Evolutionary conservation across 2,888 invertebrate species (phyloP).

Genomic region (Philereme vetulata): DNA sequence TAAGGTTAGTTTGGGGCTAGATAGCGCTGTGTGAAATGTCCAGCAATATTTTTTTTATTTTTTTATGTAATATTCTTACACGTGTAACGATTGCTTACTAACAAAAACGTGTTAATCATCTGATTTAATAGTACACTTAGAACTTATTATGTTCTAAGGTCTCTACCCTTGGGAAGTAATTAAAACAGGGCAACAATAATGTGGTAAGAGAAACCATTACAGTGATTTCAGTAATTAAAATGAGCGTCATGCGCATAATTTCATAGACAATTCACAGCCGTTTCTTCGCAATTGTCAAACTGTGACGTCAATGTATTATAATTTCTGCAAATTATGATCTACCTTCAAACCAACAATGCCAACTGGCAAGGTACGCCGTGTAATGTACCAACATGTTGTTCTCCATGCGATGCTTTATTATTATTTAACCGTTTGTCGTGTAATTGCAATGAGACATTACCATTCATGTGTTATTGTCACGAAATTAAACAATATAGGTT

Average conservation of each 20-base stretch:
- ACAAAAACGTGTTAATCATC: neutral
- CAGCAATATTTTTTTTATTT: too few species aligned
- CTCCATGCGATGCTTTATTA: slow-evolving; percentile 5
- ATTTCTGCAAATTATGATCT: slow-evolving; percentile 22
- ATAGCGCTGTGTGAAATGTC: too few species aligned
- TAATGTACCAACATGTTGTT: slow-evolving; percentile 20
- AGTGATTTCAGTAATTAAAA: slow-evolving; percentile 22
- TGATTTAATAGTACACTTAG: neutral
- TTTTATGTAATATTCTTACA: slow-evolving; percentile 2
- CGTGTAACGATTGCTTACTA: slow-evolving; percentile 7
- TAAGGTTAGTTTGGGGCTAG: too few species aligned
- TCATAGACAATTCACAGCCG: slow-evolving; percentile 17
- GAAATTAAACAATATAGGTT: neutral
- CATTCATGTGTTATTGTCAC: neutral
- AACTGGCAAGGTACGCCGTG: slow-evolving; percentile 16
- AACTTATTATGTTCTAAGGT: slow-evolving; percentile 13
- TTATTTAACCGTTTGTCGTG: slow-evolving; percentile 9
- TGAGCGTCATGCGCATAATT: slow-evolving; percentile 23
- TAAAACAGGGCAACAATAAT: slow-evolving; percentile 16
- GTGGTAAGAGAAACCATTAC: slow-evolving; percentile 9
- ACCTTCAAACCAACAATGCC: slow-evolving; percentile 23
- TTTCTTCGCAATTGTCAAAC: slow-evolving; percentile 19
- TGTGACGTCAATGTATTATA: slow-evolving; percentile 27
- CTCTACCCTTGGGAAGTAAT: slow-evolving; percentile 15
- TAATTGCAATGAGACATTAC: slow-evolving; percentile 5